Evolutionary conservation across 2,888 invertebrate genomes (phyloP).

Genomic region (Ischnura elegans): DNA sequence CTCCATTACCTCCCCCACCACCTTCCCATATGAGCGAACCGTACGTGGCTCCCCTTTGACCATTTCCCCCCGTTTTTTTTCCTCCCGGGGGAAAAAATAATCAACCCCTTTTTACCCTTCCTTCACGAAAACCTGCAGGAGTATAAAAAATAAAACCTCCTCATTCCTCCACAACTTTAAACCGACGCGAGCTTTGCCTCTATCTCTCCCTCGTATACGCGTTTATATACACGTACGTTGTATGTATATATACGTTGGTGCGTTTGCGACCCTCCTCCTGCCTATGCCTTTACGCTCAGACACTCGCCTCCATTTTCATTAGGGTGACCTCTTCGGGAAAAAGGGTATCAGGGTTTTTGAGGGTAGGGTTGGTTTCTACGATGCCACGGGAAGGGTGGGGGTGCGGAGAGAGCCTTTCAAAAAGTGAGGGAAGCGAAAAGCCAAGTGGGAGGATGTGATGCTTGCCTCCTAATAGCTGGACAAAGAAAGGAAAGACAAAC

Average conservation of each 20-base stretch:
- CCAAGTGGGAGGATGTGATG: too few species aligned
- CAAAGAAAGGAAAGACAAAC: too few species aligned
- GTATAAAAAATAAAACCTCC: background rate
- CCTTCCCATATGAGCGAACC: background rate
- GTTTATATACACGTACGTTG: background rate
- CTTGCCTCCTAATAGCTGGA: too few species aligned
- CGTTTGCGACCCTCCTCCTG: background rate
- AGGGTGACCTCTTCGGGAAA: background rate
- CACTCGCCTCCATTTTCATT: slow-evolving; percentile 30
- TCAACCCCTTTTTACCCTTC: background rate
- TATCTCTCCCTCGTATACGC: background rate
- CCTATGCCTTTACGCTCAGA: background rate
- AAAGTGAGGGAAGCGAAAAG: too few species aligned
- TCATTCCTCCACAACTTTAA: slow-evolving; percentile 5
- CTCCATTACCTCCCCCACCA: background rate
- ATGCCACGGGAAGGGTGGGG: background rate
- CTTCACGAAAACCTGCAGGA: background rate
- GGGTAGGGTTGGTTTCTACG: background rate
- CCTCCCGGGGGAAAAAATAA: background rate
- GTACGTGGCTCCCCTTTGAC: background rate
- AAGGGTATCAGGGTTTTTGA: too few species aligned
- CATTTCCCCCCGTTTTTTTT: background rate
- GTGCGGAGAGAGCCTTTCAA: too few species aligned
- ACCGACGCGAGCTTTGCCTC: background rate
- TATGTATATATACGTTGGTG: too few species aligned